These are phyloP conservation scores for Parnassius smintheus DNA, from an alignment of 2,888 invertebrate genomes.

Conservation along the genomic window DNA sequence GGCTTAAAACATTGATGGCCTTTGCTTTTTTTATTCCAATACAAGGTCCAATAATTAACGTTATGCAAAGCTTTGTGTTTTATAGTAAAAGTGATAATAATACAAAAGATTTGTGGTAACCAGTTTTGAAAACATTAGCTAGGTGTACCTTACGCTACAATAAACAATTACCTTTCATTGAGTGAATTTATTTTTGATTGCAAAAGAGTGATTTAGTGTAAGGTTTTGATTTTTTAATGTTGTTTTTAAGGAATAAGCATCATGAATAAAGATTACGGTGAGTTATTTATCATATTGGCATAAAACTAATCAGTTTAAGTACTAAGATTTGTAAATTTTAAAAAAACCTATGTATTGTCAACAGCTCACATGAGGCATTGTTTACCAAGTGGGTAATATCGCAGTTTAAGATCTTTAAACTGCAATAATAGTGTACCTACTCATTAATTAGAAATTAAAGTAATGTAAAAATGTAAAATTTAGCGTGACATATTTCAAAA, in stretches of 20 bases:
- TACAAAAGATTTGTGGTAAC: conserved; percentile 18
- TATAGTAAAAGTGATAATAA: conserved; percentile 21
- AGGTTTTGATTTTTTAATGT: conserved; percentile 7
- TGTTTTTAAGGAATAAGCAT: conserved; percentile 25
- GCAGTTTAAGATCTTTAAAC: too few relatives aligned
- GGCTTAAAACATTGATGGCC: conserved; percentile 11
- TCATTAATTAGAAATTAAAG: too few relatives aligned
- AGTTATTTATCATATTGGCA: conserved; percentile 24
- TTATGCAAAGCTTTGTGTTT: conserved; percentile 12
- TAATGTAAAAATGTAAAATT: too few relatives aligned
- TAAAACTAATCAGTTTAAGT: neutral
- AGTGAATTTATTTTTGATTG: too few relatives aligned
- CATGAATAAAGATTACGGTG: conserved; percentile 68
- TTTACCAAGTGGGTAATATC: too few relatives aligned
- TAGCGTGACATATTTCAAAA: too few relatives aligned
- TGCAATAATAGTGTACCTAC: too few relatives aligned
- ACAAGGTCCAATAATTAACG: conserved; percentile 2
- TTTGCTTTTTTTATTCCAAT: conserved; percentile 1
- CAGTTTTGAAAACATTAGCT: conserved; percentile 12
- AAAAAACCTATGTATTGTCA: too few relatives aligned
- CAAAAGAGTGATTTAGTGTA: neutral
- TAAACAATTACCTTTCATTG: neutral
- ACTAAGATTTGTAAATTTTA: neutral
- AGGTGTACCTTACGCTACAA: neutral
- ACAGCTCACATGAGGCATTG: too few relatives aligned